Percentiles rank a stretch among this genome's conserved stretches.
Evolutionary conservation across 2,113 vertebrate species (phyloP).

Genomic region (Neogobius melanostomus): DNA sequence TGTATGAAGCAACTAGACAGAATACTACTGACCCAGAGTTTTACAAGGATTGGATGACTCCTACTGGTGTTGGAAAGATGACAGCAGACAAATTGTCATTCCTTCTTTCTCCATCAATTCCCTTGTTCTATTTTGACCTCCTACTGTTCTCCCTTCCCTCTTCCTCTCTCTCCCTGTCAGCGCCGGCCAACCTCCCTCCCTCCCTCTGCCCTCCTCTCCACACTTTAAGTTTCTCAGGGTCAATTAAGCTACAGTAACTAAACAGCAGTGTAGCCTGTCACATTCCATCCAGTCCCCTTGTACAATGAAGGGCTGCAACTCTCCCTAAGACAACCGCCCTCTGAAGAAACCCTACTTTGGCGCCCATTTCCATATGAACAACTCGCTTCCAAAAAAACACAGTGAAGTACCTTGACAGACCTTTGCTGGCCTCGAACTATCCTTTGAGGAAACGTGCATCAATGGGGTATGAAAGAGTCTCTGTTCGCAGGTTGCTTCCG

Average conservation of each 20-base stretch:
- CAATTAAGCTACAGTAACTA: conserved; percentile 71
- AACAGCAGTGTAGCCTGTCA: conserved; percentile 54
- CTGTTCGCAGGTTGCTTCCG: conserved; percentile 57
- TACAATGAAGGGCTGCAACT: conserved; percentile 68
- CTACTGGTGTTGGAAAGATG: no score
- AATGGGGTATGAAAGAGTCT: conserved; percentile 64
- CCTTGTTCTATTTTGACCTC: conserved; percentile 26
- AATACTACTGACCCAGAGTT: neutral
- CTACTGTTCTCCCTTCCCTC: conserved; percentile 14
- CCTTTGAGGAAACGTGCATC: conserved; percentile 55
- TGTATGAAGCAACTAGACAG: no score
- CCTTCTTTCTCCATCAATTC: conserved; percentile 41
- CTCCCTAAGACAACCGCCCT: conserved; percentile 71
- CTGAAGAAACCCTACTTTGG: conserved; percentile 61
- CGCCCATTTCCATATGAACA: conserved; percentile 74
- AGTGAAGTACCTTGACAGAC: conserved; percentile 68
- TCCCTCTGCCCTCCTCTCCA: conserved; percentile 12
- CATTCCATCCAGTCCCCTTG: conserved; percentile 66
- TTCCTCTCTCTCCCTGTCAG: conserved; percentile 24
- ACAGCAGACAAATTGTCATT: conserved; percentile 12
- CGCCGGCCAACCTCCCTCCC: conserved; percentile 7
- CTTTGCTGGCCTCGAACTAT: conserved; percentile 63
- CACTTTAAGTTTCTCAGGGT: conserved; percentile 54
- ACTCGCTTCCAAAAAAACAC: conserved; percentile 61
- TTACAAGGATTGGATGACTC: no score